Percentiles rank a stretch among this genome's conserved stretches.
Conservation (phyloP, 2,797 vertebrate genomes). For the Phyllotis vaccarum region DNA sequence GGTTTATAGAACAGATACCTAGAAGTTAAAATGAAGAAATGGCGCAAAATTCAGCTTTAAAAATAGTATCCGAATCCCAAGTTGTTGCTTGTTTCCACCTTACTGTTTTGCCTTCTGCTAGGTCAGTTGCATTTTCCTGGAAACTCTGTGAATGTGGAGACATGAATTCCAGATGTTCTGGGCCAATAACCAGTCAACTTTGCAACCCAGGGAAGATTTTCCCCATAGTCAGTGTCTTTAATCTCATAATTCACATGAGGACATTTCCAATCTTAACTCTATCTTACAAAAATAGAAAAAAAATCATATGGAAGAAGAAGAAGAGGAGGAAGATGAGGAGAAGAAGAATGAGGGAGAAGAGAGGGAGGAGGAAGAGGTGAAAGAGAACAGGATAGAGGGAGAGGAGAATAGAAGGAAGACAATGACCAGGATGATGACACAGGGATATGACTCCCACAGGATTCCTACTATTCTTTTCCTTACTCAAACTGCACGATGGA, state of each 20-base stretch:
- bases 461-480: neutral
- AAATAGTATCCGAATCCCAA: neutral
- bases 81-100: neutral
- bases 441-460: neutral
- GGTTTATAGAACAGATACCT: neutral
- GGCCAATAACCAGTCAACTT: neutral
- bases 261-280: neutral
- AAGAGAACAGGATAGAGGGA: too few species aligned
- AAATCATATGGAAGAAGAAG: neutral
- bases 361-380: neutral
- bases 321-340: neutral
- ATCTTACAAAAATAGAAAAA: neutral
- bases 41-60: neutral
- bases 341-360: neutral
- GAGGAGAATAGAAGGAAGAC: neutral
- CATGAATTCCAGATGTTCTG: neutral
- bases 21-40: conserved; percentile 16
- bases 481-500: neutral
- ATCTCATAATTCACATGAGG: neutral
- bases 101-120: neutral
- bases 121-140: neutral
- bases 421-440: neutral
- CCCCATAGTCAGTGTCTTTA: neutral
- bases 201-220: neutral
- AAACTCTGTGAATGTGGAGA: neutral